A percentile compares a stretch with the other conserved stretches of the same genome.
Conservation (phyloP, 2,797 vertebrate genomes). For the Anguilla pacifica region DNA sequence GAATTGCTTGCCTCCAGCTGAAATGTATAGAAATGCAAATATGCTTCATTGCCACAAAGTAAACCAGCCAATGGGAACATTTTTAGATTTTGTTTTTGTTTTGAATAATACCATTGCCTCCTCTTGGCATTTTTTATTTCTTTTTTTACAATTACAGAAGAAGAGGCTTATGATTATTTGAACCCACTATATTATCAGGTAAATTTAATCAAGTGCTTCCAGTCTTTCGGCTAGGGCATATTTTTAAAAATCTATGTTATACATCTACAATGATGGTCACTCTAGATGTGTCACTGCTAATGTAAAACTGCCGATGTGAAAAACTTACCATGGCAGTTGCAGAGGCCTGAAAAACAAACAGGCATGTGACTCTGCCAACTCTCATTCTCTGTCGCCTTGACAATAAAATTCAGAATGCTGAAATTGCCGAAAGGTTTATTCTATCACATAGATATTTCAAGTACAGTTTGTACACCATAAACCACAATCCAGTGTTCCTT, state of each 20-base stretch:
- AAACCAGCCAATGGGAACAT: not conserved
- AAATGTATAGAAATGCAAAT: not conserved
- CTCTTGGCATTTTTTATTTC: not conserved
- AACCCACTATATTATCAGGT: not conserved
- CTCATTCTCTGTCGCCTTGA: not conserved
- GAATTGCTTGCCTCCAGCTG: not conserved
- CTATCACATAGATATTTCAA: not conserved
- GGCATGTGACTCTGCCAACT: not conserved
- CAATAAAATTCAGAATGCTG: not conserved
- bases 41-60: not conserved
- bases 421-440: not conserved
- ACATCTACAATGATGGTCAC: not conserved
- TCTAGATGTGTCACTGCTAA: not conserved
- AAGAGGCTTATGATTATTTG: not conserved
- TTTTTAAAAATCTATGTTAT: not conserved
- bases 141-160: not conserved
- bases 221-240: not conserved
- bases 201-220: not conserved
- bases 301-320: not conserved
- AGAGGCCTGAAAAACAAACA: conserved; percentile 6
- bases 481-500: not conserved
- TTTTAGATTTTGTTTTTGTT: not conserved
- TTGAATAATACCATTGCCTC: not conserved
- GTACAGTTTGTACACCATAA: not conserved
- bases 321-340: no score